These are phyloP conservation scores for Coregonus ussuriensis DNA, from an alignment of 2,797 vertebrate genomes.

Conservation along the genomic window DNA sequence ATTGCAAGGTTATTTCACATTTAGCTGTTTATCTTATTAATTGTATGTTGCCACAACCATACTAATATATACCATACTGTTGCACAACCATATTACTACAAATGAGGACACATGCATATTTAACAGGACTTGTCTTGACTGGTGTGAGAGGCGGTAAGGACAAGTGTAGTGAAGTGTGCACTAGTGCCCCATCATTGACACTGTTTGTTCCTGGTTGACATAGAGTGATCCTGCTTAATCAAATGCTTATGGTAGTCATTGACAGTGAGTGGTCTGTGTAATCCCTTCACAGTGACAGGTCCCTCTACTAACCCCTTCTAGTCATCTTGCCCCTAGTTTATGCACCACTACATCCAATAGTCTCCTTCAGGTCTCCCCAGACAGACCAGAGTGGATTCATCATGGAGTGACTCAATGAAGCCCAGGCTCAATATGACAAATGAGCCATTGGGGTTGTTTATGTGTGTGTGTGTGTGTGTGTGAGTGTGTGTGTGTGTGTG, in stretches of 20 bases:
- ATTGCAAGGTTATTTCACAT: slow-evolving; percentile 21
- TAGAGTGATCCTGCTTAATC: not conserved
- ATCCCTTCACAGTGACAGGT: not conserved
- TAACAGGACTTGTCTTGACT: not conserved
- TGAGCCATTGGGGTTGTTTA: slow-evolving; percentile 12
- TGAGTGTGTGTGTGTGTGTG: not conserved
- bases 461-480: not conserved
- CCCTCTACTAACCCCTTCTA: slow-evolving; percentile 1
- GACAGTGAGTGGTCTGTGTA: slow-evolving; percentile 9
- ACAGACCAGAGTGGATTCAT: slow-evolving; percentile 17
- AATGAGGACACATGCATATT: not conserved
- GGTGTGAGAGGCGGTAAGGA: not conserved
- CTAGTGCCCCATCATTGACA: not conserved
- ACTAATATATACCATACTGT: not conserved
- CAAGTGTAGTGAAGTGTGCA: not conserved
- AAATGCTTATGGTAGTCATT: not conserved
- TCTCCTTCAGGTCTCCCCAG: slow-evolving; percentile 2
- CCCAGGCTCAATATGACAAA: slow-evolving; percentile 29
- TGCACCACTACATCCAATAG: slow-evolving; percentile 7
- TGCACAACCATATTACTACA: not conserved
- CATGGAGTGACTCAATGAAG: slow-evolving; percentile 16
- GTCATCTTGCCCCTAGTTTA: not conserved
- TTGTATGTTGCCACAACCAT: not conserved
- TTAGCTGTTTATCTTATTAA: slow-evolving; percentile 26
- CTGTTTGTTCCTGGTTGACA: not conserved